A percentile compares a stretch with the other conserved stretches of the same genome.
Conservation (phyloP, 2,113 vertebrate species). For the Corvus moneduloides region DNA sequence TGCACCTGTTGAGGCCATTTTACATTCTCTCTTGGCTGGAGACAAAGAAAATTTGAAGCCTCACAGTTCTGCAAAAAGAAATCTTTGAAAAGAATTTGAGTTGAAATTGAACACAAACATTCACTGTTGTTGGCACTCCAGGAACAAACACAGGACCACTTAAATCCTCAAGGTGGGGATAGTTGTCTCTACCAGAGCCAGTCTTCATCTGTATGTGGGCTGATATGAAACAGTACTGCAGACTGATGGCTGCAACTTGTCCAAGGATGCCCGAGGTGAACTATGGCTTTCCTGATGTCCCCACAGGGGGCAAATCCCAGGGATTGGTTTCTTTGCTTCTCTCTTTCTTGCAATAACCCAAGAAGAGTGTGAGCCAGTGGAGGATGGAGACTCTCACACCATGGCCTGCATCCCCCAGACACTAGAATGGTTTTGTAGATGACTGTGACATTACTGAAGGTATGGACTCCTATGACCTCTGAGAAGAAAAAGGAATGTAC, state of each 20-base stretch:
- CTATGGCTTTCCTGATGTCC: neutral
- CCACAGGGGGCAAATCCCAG: neutral
- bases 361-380: neutral
- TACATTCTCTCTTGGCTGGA: neutral
- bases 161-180: neutral
- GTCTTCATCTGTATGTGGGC: neutral
- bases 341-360: neutral
- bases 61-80: neutral
- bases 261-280: neutral
- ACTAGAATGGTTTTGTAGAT: neutral
- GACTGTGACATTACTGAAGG: neutral
- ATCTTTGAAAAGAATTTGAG: neutral
- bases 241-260: neutral
- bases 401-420: neutral
- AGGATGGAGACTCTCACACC: neutral
- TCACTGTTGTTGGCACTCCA: neutral
- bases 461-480: neutral
- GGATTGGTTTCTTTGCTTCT: neutral
- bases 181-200: neutral
- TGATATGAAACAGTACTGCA: neutral
- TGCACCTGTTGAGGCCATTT: conserved; percentile 23
- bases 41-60: neutral
- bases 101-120: neutral
- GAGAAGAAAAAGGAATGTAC: neutral
- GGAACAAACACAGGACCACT: neutral